Percentiles rank a stretch among this genome's conserved stretches.
These are phyloP conservation scores for Plecturocebus donacophilus DNA, from an alignment of 2,113 vertebrate species.

Conservation along the genomic window DNA sequence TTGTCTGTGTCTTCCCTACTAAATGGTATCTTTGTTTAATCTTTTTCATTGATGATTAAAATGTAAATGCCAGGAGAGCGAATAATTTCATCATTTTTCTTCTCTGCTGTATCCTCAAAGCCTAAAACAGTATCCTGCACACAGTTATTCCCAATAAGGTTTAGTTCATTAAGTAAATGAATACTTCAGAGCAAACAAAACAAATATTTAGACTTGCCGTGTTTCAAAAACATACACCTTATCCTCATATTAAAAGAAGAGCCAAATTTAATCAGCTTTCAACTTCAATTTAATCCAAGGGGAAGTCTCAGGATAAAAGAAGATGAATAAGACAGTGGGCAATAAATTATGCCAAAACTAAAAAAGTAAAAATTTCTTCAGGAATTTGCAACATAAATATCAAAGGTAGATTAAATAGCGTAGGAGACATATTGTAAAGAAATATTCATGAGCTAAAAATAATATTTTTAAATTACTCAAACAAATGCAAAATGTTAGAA, in stretches of 20 bases:
- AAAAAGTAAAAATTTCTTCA: not conserved
- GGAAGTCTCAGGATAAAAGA: not conserved
- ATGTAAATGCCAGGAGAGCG: not conserved
- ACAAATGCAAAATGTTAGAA: not conserved
- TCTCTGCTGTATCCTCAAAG: not conserved
- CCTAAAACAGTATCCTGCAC: not conserved
- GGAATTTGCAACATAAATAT: not conserved
- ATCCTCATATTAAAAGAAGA: not conserved
- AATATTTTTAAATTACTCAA: not conserved
- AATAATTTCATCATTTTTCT: not conserved
- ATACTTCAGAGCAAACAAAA: not conserved
- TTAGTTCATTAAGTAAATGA: not conserved
- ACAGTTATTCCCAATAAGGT: not conserved
- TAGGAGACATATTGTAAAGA: not conserved
- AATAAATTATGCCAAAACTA: not conserved
- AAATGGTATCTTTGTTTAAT: not conserved
- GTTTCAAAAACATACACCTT: not conserved
- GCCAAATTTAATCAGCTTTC: not conserved
- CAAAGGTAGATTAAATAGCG: not conserved
- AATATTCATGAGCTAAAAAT: not conserved
- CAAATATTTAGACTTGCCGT: not conserved
- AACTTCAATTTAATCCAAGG: not conserved
- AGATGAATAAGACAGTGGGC: not conserved
- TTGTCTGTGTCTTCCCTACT: not conserved
- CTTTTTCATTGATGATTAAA: not conserved